Percentiles rank a stretch among this genome's conserved stretches.
These are phyloP conservation scores for Phaenicophaeus curvirostris DNA, from an alignment of 2,797 vertebrate species.

Conservation along the genomic window DNA sequence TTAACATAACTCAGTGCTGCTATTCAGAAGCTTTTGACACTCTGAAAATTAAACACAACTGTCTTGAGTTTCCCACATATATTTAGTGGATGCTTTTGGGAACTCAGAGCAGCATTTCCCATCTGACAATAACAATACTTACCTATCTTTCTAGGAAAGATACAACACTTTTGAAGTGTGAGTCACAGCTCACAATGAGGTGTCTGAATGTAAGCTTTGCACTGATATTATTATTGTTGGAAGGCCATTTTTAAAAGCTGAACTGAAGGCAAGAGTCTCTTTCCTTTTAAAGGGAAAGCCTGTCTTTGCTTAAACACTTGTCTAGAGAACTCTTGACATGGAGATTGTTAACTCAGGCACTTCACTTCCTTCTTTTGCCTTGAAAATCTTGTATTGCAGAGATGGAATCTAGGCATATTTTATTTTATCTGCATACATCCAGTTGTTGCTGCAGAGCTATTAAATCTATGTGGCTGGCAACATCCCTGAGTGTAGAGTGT, in stretches of 20 bases:
- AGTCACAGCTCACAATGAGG: background rate
- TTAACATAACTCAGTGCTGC: fast-evolving
- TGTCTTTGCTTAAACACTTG: background rate
- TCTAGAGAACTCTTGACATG: background rate
- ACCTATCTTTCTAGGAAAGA: slow-evolving; percentile 15
- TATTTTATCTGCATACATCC: slow-evolving; percentile 4
- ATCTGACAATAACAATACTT: background rate
- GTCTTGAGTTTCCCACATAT: background rate
- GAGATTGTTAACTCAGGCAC: background rate
- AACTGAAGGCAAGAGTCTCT: background rate
- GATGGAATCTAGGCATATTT: background rate
- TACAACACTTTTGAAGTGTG: background rate
- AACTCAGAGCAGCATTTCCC: background rate
- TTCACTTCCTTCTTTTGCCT: background rate
- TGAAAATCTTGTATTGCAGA: background rate
- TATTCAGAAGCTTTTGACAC: background rate
- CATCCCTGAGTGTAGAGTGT: background rate
- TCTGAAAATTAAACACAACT: background rate
- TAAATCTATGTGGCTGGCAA: background rate
- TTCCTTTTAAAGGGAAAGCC: background rate
- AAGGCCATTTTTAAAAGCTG: background rate
- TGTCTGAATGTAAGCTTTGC: background rate
- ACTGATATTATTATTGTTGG: background rate
- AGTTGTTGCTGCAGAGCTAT: background rate
- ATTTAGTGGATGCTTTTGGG: background rate